phyloP scores from a whole-genome alignment of 64 coral and sea anemone species.

The Trachythela sp. region DNA sequence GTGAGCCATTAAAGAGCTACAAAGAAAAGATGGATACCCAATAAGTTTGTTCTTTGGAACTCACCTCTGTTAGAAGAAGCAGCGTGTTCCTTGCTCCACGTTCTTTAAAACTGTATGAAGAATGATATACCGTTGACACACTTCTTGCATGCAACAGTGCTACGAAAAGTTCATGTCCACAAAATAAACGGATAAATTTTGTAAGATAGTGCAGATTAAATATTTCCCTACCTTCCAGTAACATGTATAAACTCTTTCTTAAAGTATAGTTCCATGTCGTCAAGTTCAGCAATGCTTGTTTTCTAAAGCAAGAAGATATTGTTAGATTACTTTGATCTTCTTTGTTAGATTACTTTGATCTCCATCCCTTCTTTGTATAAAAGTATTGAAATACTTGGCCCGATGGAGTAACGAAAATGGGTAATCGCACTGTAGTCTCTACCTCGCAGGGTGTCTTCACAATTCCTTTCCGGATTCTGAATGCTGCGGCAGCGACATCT shows the following conservation, averaged over 20 bases:
- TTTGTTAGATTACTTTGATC: too few species aligned
- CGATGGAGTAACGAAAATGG: too few species aligned
- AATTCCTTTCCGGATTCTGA: conserved; percentile 4
- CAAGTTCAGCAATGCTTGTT: conserved; percentile 30
- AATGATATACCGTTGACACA: neutral
- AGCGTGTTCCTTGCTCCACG: conserved; percentile 54
- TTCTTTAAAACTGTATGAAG: conserved; percentile 57
- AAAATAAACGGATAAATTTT: too few species aligned
- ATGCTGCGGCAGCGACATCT: conserved; percentile 5
- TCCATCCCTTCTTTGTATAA: too few species aligned
- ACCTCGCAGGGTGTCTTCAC: conserved; percentile 1
- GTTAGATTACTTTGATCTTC: neutral
- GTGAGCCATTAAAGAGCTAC: too few species aligned
- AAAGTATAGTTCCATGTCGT: conserved; percentile 51
- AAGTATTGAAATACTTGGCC: too few species aligned
- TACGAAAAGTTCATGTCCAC: too few species aligned
- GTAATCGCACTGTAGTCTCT: too few species aligned
- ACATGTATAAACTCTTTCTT: conserved; percentile 60
- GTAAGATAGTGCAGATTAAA: too few species aligned
- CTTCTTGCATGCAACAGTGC: neutral
- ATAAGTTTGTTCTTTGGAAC: neutral
- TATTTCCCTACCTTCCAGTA: conserved; percentile 44
- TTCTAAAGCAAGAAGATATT: neutral
- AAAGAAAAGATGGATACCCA: neutral
- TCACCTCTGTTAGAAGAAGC: conserved; percentile 49